Base-by-base conservation (phyloP, 2,888 invertebrate species). In the Cenopis cana region DNA sequence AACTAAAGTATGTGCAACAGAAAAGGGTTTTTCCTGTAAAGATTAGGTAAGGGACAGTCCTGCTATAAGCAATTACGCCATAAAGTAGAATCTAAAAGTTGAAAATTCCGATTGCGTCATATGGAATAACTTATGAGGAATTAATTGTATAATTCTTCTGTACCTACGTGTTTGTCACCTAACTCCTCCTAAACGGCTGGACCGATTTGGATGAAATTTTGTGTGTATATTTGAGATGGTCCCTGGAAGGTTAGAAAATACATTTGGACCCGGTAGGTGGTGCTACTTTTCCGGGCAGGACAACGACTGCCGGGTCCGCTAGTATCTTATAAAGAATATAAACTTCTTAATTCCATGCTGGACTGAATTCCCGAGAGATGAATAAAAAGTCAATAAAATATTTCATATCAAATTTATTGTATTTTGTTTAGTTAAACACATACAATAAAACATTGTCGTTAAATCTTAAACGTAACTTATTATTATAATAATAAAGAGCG, bases 361-460 rank as follows among this genome's bases (percentile, higher is more conserved):
- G 14, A 41, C 14, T 41, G 11, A 14, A 41, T 41, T 14, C 41
- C 41, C 41, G 41, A 41, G 14, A 41, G 41, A 6, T 10, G 74
- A 36, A 79, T 73, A 75, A 75, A 24, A 61, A 46, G n/a, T 1
- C 17, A 20, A 49, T 57, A 56, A 75, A 61, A 74, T 78, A 76
- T 80, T 85, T 83, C 78, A 83, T 86, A 86, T 87, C 85, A 87
- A 83, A 82, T 89, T 84, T 89, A 89, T 88, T 90, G 86, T 86
- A 84, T 87, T 85, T 83, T 76, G 83, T 89, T 91, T 89, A 89
- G 88, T 90, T 87, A 90, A 89, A 90, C 86, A 86, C 84, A 84
- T 89, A 89, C 84, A 89, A 85, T 86, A 86, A 85, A 85, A 85
- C 77, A 84, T 82, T 81, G 83, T 79, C 87, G 90, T 91, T 91